Evolutionary conservation across 2,888 invertebrate genomes (phyloP), one percentile per base, ranked within the genome.

Genomic region (Galeruca laticollis): DNA sequence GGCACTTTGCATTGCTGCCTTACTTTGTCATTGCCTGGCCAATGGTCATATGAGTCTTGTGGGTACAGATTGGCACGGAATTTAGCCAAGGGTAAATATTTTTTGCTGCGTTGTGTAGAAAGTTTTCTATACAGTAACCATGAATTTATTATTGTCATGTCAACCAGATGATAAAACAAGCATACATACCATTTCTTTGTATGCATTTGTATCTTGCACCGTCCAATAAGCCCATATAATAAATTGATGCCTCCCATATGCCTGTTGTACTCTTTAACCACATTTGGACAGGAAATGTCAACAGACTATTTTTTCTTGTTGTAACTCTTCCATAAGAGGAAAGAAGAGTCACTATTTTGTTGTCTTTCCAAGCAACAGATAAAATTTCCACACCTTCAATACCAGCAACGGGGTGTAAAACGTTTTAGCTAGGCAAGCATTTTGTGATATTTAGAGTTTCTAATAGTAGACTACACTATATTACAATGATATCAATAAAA

Each of bases 251-350:
- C 78, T 8, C 77, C 78, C 77, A 79, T 79, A 67, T 78, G 74
- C 15, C 47, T 15, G 68, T 80, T 80, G 59, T 80, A 79, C 61
- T 78, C 75, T 52, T 64, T 54, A 8, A 79, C 76, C 21, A 79
- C 66, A 63, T 70, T 68, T 31, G 78, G 77, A 49, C 78, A 77
- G 49, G 76, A 69, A 20, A 79, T 68, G 40, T 77, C 73, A 31
- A 76, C 70, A 40, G 68, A 74, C 31, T 71, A 75, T 77, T 43
- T 62, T 21, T 54, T 69, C 70, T 47, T 68, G 73, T 60, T 76
- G 67, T 49, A 81, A 77, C 74, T 77, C 79, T 64, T 82, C 82
- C 72, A 81, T 81, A 68, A 80, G 82, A 80, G 66, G 83, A 82
- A 72, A 80, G 74, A 69, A 82, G 74, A 64, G 73, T 77, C 62